Conservation (phyloP, 2,797 vertebrate species). For the Sternotherus odoratus region DNA sequence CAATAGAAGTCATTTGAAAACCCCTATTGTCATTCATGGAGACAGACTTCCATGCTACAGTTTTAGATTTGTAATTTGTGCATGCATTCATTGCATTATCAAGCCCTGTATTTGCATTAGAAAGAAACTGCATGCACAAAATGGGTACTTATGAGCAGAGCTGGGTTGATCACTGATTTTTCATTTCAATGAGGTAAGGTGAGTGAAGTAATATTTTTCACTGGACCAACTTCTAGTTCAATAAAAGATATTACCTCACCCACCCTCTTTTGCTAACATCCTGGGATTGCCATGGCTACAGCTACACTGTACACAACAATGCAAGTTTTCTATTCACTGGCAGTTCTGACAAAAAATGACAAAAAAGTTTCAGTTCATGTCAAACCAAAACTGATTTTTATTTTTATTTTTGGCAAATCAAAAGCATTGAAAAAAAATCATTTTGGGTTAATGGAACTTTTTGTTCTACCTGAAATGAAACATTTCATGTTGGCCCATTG, state of each 20-base stretch:
- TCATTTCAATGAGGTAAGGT: background rate
- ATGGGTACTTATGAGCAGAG: background rate
- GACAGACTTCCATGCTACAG: background rate
- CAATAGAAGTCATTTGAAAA: conserved; percentile 17
- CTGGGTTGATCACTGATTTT: background rate
- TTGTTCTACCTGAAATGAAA: background rate
- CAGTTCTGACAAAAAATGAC: background rate
- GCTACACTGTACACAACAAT: background rate
- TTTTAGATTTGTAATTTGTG: background rate
- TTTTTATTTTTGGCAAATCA: background rate
- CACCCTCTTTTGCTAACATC: background rate
- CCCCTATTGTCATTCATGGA: background rate
- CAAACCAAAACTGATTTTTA: background rate
- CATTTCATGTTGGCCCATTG: background rate
- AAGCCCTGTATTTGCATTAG: background rate
- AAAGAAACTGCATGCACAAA: background rate
- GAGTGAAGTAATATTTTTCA: background rate
- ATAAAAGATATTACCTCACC: background rate
- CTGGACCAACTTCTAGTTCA: background rate
- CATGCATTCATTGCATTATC: background rate
- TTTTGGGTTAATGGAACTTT: background rate
- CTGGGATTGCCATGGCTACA: background rate
- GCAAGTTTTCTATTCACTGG: background rate
- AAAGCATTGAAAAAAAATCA: background rate
- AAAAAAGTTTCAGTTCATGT: background rate